Evolutionary conservation across 1,140 invertebrate species (phyloP), one percentile per base, ranked within the genome.

Genomic region (Temnothorax curvispinosus): DNA sequence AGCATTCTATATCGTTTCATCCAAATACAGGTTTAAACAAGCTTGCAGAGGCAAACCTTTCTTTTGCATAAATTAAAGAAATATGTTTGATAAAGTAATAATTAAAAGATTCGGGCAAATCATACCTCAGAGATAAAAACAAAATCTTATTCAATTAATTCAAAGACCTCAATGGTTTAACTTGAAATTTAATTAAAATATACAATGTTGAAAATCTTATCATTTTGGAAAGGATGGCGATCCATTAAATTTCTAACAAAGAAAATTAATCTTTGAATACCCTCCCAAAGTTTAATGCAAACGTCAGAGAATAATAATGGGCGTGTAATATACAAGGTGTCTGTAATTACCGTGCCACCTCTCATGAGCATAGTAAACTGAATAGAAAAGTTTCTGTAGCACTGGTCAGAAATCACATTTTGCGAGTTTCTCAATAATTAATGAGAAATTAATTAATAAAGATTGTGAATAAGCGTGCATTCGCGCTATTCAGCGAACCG

Each of bases 231-330:
- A 75, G 41, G 27, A 84, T 58, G 41, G 41, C 21, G 27, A 74
- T 60, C 44, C 54, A 84, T 84, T 84, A 84, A 84, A 84, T 75
- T 84, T 50, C 69, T 60, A 54, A 62, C 69, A 44, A 52, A 54
- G 69, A 50, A 41, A 32, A 84, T 75, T 84, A 60, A 80, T 75
- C 69, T 75, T 27, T 75, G 80, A 84, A 84, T 50, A 84, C 54
- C 8, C 58, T 47, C 41, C 18, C 80, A 47, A 84, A 84, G 80
- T 84, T 84, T 84, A 84, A 84, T 84, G 69, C 54, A 84, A 84
- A 74, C 80, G 69, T 75, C 80, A 84, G 80, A 64, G 80, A 84
- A 75, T 84, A 75, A 75, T 75, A 84, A 84, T 84, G 41, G 74
- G 69, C 27, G 69, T 75, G 54, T 74, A 75, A 84, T 84, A 41